phyloP scores from a whole-genome alignment of 1,140 invertebrate species.

The Lordiphosa collinella region DNA sequence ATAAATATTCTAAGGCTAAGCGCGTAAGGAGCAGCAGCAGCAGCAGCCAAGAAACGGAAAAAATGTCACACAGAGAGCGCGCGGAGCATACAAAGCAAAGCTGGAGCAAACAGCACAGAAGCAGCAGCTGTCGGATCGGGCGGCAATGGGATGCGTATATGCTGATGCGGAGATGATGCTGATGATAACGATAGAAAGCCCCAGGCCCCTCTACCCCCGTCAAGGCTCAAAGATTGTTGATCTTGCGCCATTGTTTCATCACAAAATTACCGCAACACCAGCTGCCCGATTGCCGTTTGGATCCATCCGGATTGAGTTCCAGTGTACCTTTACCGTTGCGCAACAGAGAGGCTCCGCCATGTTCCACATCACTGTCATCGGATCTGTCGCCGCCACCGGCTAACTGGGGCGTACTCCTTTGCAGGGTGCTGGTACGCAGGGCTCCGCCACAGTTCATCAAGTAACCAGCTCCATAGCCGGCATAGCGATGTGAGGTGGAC shows the following conservation, averaged over 20 bases:
- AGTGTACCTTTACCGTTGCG: conserved; percentile 7
- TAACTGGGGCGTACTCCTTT: conserved; percentile 58
- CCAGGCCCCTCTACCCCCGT: conserved; percentile 9
- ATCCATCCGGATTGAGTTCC: conserved; percentile 53
- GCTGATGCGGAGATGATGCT: conserved; percentile 31
- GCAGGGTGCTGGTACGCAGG: conserved; percentile 54
- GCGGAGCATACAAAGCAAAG: conserved; percentile 61
- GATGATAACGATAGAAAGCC: conserved; percentile 32
- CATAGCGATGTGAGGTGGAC: conserved; percentile 67
- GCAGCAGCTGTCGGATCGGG: conserved; percentile 30
- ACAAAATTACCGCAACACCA: conserved; percentile 83
- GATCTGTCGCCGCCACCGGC: conserved; percentile 51
- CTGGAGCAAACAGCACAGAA: conserved; percentile 5
- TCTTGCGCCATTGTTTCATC: conserved; percentile 81
- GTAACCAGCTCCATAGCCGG: conserved; percentile 68
- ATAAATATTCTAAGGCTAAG: conserved; percentile 32
- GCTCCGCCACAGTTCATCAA: conserved; percentile 70
- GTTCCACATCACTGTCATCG: conserved; percentile 63
- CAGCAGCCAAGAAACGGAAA: conserved; percentile 47
- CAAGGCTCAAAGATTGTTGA: conserved; percentile 79
- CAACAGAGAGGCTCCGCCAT: conserved; percentile 16
- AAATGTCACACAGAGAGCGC: conserved; percentile 33
- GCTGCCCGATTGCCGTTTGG: conserved; percentile 78
- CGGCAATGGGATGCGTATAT: conserved; percentile 21
- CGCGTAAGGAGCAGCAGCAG: too few species aligned